Conservation (phyloP, 2,113 vertebrate species). For the Tychaedon coryphoeus region DNA sequence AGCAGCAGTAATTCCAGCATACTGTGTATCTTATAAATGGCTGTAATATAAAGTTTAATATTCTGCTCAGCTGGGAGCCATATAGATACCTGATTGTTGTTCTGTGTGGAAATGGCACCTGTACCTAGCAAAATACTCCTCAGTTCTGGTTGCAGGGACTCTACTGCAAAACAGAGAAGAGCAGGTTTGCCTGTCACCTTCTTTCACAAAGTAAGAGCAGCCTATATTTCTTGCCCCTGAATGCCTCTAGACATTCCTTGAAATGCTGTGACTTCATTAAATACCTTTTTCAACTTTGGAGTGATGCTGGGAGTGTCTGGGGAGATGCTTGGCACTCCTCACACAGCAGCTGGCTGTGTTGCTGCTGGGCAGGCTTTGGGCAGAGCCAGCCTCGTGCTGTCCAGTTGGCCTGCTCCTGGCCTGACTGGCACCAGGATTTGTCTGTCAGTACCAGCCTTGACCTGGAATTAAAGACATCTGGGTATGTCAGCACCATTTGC, state of each 20-base stretch:
- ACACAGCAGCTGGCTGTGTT: rapidly evolving
- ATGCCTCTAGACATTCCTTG: background rate
- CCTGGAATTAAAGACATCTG: background rate
- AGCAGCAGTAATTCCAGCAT: background rate
- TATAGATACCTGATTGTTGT: background rate
- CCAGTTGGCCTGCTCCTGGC: background rate
- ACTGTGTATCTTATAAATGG: background rate
- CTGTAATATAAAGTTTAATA: background rate
- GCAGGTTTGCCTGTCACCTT: background rate
- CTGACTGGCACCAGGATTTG: background rate
- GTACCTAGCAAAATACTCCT: background rate
- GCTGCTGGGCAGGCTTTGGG: rapidly evolving
- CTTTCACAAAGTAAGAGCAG: background rate
- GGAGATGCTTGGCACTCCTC: rapidly evolving
- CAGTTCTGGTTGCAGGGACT: background rate
- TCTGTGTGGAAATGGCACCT: background rate
- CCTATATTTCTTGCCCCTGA: background rate
- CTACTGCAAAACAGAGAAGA: background rate
- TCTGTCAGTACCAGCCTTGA: background rate
- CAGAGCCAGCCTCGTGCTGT: rapidly evolving
- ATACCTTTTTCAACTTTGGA: background rate
- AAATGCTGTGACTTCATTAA: background rate
- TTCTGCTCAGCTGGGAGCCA: background rate
- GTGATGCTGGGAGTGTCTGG: background rate
- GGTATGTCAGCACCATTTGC: background rate